phyloP scores from a whole-genome alignment of 2,888 invertebrate genomes.

The Epinotia ramella region DNA sequence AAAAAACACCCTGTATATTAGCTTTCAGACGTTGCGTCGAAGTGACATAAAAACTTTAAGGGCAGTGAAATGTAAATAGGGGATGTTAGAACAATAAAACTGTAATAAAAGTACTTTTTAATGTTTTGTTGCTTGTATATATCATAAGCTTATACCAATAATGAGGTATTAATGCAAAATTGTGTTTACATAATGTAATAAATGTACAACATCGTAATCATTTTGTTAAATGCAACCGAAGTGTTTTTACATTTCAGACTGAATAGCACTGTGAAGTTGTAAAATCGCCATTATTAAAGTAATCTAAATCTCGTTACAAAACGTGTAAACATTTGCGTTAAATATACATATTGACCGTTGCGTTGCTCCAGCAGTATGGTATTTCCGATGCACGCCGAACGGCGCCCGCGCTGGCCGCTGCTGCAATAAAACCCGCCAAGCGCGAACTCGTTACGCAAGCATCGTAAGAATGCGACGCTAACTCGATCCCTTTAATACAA shows the following conservation, averaged over 20 bases:
- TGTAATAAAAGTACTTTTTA: background rate
- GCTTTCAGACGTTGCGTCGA: background rate
- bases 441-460: constrained; percentile 65
- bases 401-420: constrained; percentile 3
- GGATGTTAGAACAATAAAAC: background rate
- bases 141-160: background rate
- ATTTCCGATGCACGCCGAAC: constrained; percentile 1
- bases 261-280: constrained; percentile 12
- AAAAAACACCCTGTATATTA: too few relatives aligned
- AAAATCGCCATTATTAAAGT: constrained; percentile 10
- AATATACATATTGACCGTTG: background rate
- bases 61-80: background rate
- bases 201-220: background rate
- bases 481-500: constrained; percentile 41
- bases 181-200: background rate
- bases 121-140: background rate
- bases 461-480: constrained; percentile 59
- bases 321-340: background rate
- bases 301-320: constrained; percentile 11
- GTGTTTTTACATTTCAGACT: background rate
- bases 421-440: constrained; percentile 62
- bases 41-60: background rate
- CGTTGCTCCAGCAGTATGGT: constrained; percentile 12
- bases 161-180: background rate
- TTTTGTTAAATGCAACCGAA: constrained; percentile 10